These are phyloP conservation scores for Perodicticus potto DNA, from an alignment of 2,797 vertebrate species.

Conservation along the genomic window DNA sequence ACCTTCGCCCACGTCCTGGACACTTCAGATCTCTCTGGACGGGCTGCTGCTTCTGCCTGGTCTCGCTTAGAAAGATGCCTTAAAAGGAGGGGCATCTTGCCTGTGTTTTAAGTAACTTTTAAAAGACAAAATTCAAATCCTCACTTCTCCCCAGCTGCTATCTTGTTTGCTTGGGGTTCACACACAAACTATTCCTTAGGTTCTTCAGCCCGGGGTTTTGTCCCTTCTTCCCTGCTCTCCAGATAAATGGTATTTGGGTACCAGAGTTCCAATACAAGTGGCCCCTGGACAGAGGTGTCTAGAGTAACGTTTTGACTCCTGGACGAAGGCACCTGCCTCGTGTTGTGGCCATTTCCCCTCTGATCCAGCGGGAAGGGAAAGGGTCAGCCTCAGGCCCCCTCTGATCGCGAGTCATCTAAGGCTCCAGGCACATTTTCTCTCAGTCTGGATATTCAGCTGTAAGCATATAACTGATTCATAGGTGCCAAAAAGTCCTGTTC, in stretches of 20 bases:
- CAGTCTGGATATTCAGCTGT: not conserved
- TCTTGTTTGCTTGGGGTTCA: constrained; percentile 30
- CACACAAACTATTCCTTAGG: not conserved
- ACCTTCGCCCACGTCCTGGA: not conserved
- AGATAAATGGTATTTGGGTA: constrained; percentile 26
- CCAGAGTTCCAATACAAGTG: constrained; percentile 34
- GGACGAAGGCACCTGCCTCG: not conserved
- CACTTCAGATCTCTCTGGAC: not conserved
- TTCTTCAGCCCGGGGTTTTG: not conserved
- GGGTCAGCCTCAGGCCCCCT: not conserved
- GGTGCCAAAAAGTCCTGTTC: not conserved
- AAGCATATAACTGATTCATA: not conserved
- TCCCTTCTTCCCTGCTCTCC: not conserved
- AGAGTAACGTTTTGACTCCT: constrained; percentile 14
- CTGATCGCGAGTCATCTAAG: not conserved
- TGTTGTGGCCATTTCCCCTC: not conserved
- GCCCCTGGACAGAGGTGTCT: constrained; percentile 12
- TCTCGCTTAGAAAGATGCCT: not conserved
- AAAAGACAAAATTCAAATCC: constrained; percentile 10
- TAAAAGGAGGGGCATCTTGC: not conserved
- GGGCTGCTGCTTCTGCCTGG: not conserved
- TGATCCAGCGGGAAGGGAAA: not conserved
- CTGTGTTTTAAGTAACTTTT: constrained; percentile 24
- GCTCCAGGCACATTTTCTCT: not conserved
- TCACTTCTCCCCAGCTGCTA: not conserved